Evolutionary conservation across 2,797 vertebrate genomes (phyloP).

Genomic region (Pseudotriccus pelzelni): DNA sequence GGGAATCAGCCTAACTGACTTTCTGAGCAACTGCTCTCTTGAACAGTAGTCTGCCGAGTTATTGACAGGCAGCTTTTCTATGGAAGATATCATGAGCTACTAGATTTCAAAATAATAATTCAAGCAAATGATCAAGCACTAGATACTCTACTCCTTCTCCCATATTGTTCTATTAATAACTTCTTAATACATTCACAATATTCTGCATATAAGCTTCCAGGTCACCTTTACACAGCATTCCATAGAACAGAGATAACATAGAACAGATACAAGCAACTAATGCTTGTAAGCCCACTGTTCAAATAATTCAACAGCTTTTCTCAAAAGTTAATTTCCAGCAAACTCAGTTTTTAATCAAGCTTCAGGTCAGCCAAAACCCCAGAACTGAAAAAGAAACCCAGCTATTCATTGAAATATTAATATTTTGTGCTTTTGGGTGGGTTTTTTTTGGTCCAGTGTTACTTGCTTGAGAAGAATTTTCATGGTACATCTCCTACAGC

Average conservation of each 20-base stretch:
- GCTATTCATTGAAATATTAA: not conserved
- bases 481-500: not conserved
- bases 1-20: not conserved
- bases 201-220: not conserved
- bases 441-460: not conserved
- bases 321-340: not conserved
- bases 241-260: not conserved
- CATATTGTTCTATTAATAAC: not conserved
- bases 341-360: not conserved
- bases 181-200: not conserved
- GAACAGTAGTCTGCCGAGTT: not conserved
- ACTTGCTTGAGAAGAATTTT: not conserved
- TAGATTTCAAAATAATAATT: not conserved
- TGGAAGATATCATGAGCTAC: not conserved
- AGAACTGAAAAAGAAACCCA: not conserved
- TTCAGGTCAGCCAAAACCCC: not conserved
- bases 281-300: not conserved
- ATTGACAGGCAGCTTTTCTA: not conserved
- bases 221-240: not conserved
- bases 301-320: not conserved
- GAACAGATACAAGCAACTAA: not conserved
- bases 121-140: not conserved
- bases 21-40: not conserved
- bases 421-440: not conserved
- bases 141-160: not conserved